These are phyloP conservation scores for Tichodroma muraria DNA, from an alignment of 2,113 vertebrate species.

Conservation along the genomic window DNA sequence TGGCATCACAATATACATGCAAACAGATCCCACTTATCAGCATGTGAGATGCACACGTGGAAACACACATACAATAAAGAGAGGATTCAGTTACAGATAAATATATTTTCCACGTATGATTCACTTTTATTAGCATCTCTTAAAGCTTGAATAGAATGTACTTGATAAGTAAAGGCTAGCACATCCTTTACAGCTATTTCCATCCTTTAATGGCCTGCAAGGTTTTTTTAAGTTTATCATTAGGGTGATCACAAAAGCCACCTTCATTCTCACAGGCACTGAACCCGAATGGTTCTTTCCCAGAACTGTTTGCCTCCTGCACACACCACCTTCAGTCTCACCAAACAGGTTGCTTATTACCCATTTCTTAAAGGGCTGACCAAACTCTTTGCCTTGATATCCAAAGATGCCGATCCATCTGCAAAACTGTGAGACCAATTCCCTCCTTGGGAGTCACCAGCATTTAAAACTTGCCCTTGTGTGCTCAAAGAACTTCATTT, in stretches of 20 bases:
- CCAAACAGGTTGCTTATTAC: not conserved
- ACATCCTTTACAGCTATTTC: not conserved
- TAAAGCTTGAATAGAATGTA: not conserved
- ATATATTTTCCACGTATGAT: not conserved
- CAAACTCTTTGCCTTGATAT: not conserved
- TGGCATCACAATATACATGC: accelerated
- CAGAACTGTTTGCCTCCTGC: not conserved
- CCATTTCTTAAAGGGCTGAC: not conserved
- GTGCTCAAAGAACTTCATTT: not conserved
- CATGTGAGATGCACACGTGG: not conserved
- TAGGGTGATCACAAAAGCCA: not conserved
- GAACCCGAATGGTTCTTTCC: not conserved
- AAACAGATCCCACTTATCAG: not conserved
- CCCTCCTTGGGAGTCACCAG: not conserved
- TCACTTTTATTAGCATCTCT: not conserved
- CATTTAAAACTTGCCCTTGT: not conserved
- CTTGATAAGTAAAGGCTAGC: not conserved
- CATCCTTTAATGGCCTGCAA: not conserved
- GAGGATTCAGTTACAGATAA: not conserved
- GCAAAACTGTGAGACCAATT: not conserved
- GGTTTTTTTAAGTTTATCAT: not conserved
- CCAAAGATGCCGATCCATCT: not conserved
- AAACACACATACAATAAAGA: not conserved
- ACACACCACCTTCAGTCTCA: not conserved
- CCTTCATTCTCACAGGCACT: not conserved